phyloP scores from a whole-genome alignment of 2,888 invertebrate species.

The Protophormia terraenovae region DNA sequence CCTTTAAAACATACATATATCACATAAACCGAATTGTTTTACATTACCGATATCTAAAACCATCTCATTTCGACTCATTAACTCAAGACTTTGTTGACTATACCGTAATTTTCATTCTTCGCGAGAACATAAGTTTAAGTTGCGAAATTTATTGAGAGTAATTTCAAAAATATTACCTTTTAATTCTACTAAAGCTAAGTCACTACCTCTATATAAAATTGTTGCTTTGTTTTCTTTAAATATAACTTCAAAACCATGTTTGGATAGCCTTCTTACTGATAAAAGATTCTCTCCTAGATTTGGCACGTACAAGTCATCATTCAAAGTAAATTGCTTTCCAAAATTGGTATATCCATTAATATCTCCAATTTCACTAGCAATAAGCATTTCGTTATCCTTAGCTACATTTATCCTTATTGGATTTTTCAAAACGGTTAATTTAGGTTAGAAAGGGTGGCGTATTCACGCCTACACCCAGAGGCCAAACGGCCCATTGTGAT shows the following conservation, averaged over 20 bases:
- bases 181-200: too few species aligned
- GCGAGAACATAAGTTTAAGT: too few species aligned
- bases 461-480: too few species aligned
- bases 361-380: background rate
- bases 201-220: background rate
- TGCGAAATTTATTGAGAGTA: too few species aligned
- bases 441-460: too few species aligned
- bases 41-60: conserved; percentile 24
- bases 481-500: too few species aligned
- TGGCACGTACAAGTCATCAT: background rate
- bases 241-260: too few species aligned
- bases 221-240: too few species aligned
- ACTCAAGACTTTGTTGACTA: conserved; percentile 5
- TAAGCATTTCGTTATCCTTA: background rate
- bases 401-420: background rate
- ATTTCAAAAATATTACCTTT: too few species aligned
- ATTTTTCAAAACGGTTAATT: background rate
- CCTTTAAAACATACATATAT: conserved; percentile 24
- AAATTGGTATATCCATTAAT: background rate
- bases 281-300: background rate
- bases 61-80: conserved; percentile 10
- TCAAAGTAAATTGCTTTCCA: background rate
- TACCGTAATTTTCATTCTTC: too few species aligned
- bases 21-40: conserved; percentile 25
- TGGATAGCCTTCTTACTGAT: background rate